phyloP scores from a whole-genome alignment of 92 coral and sea anemone species.

The Nematostella vectensis region DNA sequence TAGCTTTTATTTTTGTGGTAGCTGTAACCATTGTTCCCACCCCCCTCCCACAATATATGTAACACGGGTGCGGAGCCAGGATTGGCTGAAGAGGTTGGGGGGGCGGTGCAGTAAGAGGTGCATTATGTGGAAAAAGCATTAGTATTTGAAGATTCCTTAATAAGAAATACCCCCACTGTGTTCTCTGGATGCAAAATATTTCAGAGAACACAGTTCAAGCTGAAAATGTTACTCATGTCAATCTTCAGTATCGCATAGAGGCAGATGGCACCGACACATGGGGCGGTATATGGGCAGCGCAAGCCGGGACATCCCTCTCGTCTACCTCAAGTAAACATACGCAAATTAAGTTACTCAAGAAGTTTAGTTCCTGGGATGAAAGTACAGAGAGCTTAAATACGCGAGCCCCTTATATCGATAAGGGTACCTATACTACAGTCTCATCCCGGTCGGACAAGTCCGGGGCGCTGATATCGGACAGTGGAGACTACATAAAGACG shows the following conservation, averaged over 20 bases:
- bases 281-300: constrained; percentile 42
- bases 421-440: constrained; percentile 3
- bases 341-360: constrained; percentile 12
- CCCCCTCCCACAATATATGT: too few species aligned
- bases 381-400: constrained; percentile 8
- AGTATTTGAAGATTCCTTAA: too few species aligned
- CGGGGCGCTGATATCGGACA: constrained; percentile 8
- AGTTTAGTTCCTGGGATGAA: constrained; percentile 33
- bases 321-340: constrained; percentile 15
- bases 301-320: constrained; percentile 5
- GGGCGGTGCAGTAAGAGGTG: too few species aligned
- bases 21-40: too few species aligned
- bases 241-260: constrained; percentile 27
- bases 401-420: constrained; percentile 20
- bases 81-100: too few species aligned
- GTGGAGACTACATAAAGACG: constrained; percentile 2
- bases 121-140: too few species aligned
- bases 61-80: too few species aligned
- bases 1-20: too few species aligned
- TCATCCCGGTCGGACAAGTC: constrained; percentile 3
- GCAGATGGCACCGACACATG: constrained; percentile 27
- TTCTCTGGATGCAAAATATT: neutral
- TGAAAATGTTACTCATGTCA: neutral
- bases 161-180: too few species aligned
- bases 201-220: too few species aligned